A percentile compares a stretch with the other conserved stretches of the same genome.
Evolutionary conservation across 1,140 invertebrate species (phyloP).

Genomic region (Saccostrea cuccullata): DNA sequence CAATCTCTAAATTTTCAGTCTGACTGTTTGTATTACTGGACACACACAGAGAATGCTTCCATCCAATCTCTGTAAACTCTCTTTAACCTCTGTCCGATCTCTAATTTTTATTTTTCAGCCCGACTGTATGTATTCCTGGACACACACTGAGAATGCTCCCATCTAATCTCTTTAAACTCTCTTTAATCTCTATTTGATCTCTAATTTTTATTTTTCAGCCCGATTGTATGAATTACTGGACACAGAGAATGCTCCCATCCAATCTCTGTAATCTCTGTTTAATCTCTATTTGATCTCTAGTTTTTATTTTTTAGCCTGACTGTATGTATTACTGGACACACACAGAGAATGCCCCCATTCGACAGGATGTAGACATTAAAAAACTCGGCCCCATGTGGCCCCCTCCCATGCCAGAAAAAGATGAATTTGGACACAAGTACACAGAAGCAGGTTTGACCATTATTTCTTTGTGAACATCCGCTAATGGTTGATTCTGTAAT

Average conservation of each 20-base stretch:
- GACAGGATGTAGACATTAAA: slow-evolving; percentile 83
- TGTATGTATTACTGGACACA: slow-evolving; percentile 93
- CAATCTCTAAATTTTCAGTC: slow-evolving; percentile 82
- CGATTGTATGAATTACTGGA: slow-evolving; percentile 93
- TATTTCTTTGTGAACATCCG: not conserved
- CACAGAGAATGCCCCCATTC: slow-evolving; percentile 84
- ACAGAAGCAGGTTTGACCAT: slow-evolving; percentile 78
- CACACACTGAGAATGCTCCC: slow-evolving; percentile 83
- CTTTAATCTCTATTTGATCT: no score
- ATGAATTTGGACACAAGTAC: slow-evolving; percentile 78
- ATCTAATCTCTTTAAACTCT: slow-evolving; percentile 70
- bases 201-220: slow-evolving; percentile 82
- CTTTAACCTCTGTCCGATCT: no score
- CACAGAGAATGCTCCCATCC: slow-evolving; percentile 85
- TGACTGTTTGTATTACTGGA: slow-evolving; percentile 93
- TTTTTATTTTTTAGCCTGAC: slow-evolving; percentile 84
- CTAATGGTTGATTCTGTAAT: no score
- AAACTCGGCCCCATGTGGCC: slow-evolving; percentile 82
- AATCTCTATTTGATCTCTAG: no score
- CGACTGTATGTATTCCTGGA: slow-evolving; percentile 93
- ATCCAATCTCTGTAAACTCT: slow-evolving; percentile 70
- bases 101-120: slow-evolving; percentile 82
- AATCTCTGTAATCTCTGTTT: no score
- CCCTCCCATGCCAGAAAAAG: slow-evolving; percentile 75
- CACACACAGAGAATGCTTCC: slow-evolving; percentile 86